phyloP scores from a whole-genome alignment of 2,113 vertebrate genomes.

The Syngnathus scovelli region DNA sequence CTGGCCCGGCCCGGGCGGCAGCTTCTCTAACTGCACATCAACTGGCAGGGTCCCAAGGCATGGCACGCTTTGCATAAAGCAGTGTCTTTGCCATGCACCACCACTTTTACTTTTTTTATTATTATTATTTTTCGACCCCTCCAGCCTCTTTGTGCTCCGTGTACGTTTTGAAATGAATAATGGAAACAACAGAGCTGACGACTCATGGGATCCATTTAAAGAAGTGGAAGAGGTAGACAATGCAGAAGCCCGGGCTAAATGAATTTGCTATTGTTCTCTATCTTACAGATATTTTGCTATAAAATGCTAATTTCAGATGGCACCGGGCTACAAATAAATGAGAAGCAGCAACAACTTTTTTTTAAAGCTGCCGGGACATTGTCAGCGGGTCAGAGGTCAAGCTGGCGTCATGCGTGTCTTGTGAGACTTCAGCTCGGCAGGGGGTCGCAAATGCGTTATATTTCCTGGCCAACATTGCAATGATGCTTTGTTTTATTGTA shows the following conservation, averaged over 20 bases:
- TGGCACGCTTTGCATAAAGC: slow-evolving; percentile 67
- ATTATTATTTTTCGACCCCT: slow-evolving; percentile 51
- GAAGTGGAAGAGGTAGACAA: slow-evolving; percentile 60
- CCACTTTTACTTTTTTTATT: slow-evolving; percentile 48
- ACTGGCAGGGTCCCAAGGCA: slow-evolving; percentile 64
- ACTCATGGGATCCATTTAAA: slow-evolving; percentile 73
- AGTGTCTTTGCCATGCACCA: slow-evolving; percentile 67
- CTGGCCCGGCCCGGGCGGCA: slow-evolving; percentile 26
- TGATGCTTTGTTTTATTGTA: too few species aligned
- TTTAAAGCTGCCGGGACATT: neutral
- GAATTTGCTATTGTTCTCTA: slow-evolving; percentile 48
- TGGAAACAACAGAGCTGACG: slow-evolving; percentile 70
- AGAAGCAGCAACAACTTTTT: neutral
- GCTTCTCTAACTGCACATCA: slow-evolving; percentile 50
- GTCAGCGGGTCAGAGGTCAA: neutral
- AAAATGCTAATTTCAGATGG: slow-evolving; percentile 16
- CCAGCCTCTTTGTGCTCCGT: slow-evolving; percentile 61
- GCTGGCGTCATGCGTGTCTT: neutral
- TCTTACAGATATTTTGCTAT: slow-evolving; percentile 20
- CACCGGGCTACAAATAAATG: neutral
- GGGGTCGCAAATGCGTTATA: too few species aligned
- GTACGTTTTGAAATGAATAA: slow-evolving; percentile 74
- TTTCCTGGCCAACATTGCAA: too few species aligned
- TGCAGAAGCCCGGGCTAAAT: slow-evolving; percentile 39
- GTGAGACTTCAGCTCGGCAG: too few species aligned